Conservation (phyloP, 2,888 invertebrate species). For the Dysmachus trigonus region DNA sequence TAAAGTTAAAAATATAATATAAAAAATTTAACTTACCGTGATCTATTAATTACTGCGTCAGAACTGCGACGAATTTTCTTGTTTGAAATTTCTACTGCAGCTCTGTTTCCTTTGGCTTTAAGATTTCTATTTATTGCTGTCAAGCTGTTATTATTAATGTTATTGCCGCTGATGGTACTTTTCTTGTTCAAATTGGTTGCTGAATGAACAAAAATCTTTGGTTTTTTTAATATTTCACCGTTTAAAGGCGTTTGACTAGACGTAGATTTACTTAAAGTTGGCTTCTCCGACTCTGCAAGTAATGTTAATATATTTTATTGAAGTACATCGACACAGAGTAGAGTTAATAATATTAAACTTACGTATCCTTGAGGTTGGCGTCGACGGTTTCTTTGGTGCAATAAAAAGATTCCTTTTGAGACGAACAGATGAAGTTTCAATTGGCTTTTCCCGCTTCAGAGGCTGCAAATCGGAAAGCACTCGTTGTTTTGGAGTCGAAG, state of each 20-base stretch:
- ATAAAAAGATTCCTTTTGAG: background rate
- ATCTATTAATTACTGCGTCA: background rate
- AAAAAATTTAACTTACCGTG: background rate
- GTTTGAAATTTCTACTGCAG: background rate
- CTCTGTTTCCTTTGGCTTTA: background rate
- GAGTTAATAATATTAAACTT: background rate
- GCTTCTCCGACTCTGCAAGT: background rate
- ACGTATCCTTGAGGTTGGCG: background rate
- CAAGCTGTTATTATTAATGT: background rate
- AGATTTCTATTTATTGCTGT: background rate
- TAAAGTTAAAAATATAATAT: background rate
- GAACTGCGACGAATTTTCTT: background rate
- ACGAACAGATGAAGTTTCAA: background rate
- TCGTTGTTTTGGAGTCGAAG: too few species aligned
- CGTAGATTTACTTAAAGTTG: background rate
- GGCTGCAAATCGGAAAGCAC: too few species aligned
- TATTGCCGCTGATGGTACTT: background rate
- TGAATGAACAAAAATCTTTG: constrained; percentile 45
- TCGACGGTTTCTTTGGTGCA: background rate
- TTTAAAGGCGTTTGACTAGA: constrained; percentile 27
- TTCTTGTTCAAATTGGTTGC: background rate
- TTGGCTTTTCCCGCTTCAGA: background rate
- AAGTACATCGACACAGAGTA: background rate
- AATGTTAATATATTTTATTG: background rate
- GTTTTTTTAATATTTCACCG: constrained; percentile 43